These are phyloP conservation scores for Neotoxoptera formosana DNA, from an alignment of 1,140 invertebrate genomes.

Conservation along the genomic window DNA sequence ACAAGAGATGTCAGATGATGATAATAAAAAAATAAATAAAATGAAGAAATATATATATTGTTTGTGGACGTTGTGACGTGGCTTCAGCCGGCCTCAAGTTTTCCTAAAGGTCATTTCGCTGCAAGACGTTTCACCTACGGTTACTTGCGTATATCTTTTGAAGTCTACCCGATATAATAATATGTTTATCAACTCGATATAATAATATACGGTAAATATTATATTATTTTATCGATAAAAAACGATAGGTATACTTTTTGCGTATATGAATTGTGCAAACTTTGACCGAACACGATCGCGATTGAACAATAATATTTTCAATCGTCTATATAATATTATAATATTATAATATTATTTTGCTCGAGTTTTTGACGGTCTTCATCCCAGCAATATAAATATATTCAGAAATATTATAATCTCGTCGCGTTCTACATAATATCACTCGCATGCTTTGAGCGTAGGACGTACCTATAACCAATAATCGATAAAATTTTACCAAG, in stretches of 20 bases:
- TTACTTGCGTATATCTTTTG: neutral
- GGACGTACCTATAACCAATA: too few relatives aligned
- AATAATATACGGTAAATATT: neutral
- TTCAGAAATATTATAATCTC: neutral
- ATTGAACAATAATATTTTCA: neutral
- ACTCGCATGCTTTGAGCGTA: neutral
- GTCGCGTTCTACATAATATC: neutral
- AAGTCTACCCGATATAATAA: neutral
- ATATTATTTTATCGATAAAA: neutral
- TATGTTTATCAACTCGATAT: neutral
- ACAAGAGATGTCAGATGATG: slow-evolving; percentile 56
- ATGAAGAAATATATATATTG: slow-evolving; percentile 41
- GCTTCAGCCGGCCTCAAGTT: neutral
- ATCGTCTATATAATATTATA: too few relatives aligned
- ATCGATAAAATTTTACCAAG: too few relatives aligned
- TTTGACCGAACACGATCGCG: neutral
- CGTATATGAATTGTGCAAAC: neutral
- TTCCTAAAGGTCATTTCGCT: slow-evolving; percentile 34
- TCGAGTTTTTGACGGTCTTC: neutral
- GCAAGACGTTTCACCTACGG: neutral
- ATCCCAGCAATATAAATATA: neutral
- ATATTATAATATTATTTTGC: too few relatives aligned
- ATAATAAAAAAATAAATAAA: slow-evolving; percentile 51
- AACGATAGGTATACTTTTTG: neutral
- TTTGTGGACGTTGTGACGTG: slow-evolving; percentile 40